Evolutionary conservation across 2,113 vertebrate species (phyloP).

Genomic region (Arvicanthis niloticus): DNA sequence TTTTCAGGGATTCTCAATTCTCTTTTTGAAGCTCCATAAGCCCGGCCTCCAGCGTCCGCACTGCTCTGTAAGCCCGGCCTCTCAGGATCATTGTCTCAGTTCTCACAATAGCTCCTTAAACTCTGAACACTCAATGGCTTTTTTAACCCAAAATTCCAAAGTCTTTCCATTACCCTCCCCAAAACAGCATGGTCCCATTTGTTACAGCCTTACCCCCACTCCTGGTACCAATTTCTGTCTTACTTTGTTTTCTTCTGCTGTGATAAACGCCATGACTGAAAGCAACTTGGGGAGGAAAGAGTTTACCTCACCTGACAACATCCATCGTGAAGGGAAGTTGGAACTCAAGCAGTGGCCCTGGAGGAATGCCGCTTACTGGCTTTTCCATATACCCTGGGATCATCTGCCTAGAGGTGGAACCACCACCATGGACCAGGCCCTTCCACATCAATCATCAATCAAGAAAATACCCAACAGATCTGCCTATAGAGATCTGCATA

Average conservation of each 20-base stretch:
- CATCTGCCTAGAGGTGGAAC: no score
- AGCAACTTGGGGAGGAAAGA: not conserved
- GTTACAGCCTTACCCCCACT: not conserved
- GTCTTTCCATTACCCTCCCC: not conserved
- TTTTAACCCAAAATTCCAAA: not conserved
- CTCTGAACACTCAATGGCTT: not conserved
- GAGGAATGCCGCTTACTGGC: not conserved
- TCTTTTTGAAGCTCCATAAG: not conserved
- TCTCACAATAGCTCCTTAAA: no score
- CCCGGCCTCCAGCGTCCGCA: not conserved
- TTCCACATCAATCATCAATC: not conserved
- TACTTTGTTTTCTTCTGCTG: not conserved
- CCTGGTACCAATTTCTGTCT: not conserved
- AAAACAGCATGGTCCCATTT: not conserved
- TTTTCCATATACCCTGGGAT: not conserved
- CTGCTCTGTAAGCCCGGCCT: not conserved
- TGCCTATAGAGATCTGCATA: not conserved
- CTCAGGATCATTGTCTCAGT: not conserved
- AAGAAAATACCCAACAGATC: not conserved
- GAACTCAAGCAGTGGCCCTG: not conserved
- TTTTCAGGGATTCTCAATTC: not conserved
- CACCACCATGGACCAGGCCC: not conserved
- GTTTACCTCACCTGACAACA: not conserved
- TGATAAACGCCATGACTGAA: not conserved
- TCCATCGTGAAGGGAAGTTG: not conserved